These are phyloP conservation scores for Poecilia wingei DNA, from an alignment of 2,797 vertebrate genomes.

Conservation along the genomic window DNA sequence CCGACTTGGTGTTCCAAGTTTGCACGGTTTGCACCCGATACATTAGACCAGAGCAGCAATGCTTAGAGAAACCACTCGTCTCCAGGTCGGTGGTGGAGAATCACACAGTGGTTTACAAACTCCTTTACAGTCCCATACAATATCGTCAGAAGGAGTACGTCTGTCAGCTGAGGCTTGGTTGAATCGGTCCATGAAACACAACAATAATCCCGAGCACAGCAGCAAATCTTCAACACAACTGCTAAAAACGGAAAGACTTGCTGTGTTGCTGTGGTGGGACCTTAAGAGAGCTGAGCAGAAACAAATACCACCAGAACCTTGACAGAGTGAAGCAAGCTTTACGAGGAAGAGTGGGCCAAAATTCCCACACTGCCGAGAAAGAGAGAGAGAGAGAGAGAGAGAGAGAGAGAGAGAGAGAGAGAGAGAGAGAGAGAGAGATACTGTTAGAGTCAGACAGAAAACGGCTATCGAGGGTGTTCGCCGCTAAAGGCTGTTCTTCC, in stretches of 20 bases:
- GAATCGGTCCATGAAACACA: not conserved
- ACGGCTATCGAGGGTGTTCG: not conserved
- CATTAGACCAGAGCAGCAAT: not conserved
- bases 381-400: not conserved
- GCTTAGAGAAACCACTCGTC: not conserved
- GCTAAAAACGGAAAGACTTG: not conserved
- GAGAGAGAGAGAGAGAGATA: not conserved
- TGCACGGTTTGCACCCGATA: not conserved
- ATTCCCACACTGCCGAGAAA: not conserved
- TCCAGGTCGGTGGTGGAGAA: not conserved
- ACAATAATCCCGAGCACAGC: not conserved
- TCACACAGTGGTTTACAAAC: not conserved
- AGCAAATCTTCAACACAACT: not conserved
- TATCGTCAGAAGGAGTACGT: not conserved
- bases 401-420: not conserved
- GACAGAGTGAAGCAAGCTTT: not conserved
- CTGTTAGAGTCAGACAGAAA: not conserved
- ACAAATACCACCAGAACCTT: not conserved
- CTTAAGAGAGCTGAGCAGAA: not conserved
- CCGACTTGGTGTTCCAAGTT: not conserved
- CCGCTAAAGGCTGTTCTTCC: not conserved
- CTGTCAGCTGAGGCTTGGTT: not conserved
- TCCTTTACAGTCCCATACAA: not conserved
- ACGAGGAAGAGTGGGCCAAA: not conserved
- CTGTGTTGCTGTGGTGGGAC: not conserved